These are phyloP conservation scores for Diplolepis rosae DNA, from an alignment of 2,888 invertebrate species.

Conservation along the genomic window DNA sequence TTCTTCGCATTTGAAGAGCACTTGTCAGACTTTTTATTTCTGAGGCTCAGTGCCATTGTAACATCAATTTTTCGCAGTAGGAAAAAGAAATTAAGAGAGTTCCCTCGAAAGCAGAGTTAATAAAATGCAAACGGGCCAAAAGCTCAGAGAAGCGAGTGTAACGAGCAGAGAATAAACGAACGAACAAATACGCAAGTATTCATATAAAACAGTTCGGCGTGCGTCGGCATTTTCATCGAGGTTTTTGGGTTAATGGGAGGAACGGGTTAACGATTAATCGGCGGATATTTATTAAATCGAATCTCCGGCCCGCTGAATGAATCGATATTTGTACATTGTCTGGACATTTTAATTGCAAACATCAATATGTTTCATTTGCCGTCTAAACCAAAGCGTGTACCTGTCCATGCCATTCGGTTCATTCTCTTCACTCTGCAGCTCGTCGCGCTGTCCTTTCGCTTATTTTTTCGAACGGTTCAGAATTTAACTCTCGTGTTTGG, in stretches of 20 bases:
- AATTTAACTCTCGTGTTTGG: conserved; percentile 60
- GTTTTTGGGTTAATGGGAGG: not conserved
- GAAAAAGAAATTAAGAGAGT: conserved; percentile 42
- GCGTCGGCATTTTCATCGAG: conserved; percentile 9
- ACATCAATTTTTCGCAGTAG: conserved; percentile 40
- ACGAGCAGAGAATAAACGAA: conserved; percentile 60
- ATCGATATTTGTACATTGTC: conserved; percentile 70
- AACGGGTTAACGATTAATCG: conserved; percentile 42
- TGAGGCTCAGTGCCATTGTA: not conserved
- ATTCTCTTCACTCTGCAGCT: conserved; percentile 3
- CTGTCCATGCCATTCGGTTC: conserved; percentile 24
- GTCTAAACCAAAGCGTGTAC: conserved; percentile 32
- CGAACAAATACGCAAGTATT: conserved; percentile 52
- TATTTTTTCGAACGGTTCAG: conserved; percentile 49
- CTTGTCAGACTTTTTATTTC: no score
- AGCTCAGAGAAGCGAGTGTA: conserved; percentile 39
- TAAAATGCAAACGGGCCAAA: conserved; percentile 63
- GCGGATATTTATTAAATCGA: conserved; percentile 69
- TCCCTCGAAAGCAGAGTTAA: conserved; percentile 56
- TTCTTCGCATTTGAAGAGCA: not conserved
- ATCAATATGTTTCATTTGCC: conserved; percentile 65
- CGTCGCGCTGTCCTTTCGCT: conserved; percentile 20
- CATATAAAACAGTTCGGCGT: conserved; percentile 53
- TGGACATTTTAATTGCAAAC: conserved; percentile 70
- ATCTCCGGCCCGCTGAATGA: conserved; percentile 54